These are phyloP conservation scores for Hylia prasina DNA, from an alignment of 2,113 vertebrate species.

Conservation along the genomic window DNA sequence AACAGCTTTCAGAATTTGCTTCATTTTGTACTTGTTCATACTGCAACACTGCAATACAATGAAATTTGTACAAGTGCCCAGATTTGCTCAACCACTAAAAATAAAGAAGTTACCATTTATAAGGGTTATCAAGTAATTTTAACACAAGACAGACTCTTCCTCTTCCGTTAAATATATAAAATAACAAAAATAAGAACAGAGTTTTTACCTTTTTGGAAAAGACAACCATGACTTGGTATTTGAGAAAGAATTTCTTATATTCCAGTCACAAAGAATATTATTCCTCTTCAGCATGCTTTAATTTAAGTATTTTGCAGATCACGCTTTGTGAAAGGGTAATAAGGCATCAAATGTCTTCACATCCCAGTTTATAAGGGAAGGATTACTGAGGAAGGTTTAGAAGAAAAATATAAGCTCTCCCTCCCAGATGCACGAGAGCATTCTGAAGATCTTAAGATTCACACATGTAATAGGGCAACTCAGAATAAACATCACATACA, in stretches of 20 bases:
- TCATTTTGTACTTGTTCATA: slow-evolving; percentile 52
- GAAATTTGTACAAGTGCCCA: neutral
- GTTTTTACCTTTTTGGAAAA: neutral
- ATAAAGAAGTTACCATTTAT: slow-evolving; percentile 14
- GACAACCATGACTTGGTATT: neutral
- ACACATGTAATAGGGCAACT: neutral
- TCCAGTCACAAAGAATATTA: neutral
- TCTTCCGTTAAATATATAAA: neutral
- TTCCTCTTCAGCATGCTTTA: neutral
- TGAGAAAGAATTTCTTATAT: neutral
- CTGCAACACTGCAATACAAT: neutral
- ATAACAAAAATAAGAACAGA: neutral
- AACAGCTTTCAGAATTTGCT: slow-evolving; percentile 54
- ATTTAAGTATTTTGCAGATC: neutral
- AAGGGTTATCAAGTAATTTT: neutral
- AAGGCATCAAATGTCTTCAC: neutral
- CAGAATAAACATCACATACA: neutral
- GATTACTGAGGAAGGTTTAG: neutral
- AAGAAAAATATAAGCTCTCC: neutral
- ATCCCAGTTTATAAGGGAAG: neutral
- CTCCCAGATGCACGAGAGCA: neutral
- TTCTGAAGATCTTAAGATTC: neutral
- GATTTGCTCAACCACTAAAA: slow-evolving; percentile 15
- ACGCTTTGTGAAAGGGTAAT: neutral
- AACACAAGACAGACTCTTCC: neutral